Evolutionary conservation across 2,888 invertebrate species (phyloP).

Genomic region (Tiliacea citrago): DNA sequence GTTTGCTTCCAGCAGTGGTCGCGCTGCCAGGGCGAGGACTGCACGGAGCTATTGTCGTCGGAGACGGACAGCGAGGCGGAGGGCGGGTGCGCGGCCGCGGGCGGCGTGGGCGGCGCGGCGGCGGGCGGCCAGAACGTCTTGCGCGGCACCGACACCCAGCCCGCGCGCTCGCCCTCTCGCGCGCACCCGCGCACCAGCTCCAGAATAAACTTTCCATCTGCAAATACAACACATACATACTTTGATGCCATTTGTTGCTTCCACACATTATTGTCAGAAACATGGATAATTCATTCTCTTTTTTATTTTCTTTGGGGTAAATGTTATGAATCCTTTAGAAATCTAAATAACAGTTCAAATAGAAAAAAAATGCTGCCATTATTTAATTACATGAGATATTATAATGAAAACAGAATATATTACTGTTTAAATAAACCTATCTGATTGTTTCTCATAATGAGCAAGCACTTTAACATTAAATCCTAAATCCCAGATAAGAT

Average conservation of each 20-base stretch:
- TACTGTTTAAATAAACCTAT: constrained; percentile 10
- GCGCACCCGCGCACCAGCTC: constrained; percentile 93
- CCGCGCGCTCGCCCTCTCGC: constrained; percentile 93
- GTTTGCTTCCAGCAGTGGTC: constrained; percentile 97
- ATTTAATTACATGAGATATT: background rate
- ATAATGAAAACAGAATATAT: constrained; percentile 7
- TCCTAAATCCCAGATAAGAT: constrained; percentile 48
- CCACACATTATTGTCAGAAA: constrained; percentile 4
- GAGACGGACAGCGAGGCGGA: constrained; percentile 96
- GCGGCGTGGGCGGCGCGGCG: constrained; percentile 90
- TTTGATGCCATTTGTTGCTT: constrained; percentile 33
- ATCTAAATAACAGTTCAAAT: background rate
- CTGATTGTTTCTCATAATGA: constrained; percentile 28
- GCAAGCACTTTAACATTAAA: constrained; percentile 21
- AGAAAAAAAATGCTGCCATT: background rate
- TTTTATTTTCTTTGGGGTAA: background rate
- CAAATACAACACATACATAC: constrained; percentile 61
- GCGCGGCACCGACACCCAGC: constrained; percentile 97
- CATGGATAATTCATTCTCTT: background rate
- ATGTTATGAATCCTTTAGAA: background rate
- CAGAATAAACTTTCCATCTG: constrained; percentile 97
- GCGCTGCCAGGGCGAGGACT: constrained; percentile 97
- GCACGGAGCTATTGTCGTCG: constrained; percentile 97
- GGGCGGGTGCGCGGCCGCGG: constrained; percentile 90
- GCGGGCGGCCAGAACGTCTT: constrained; percentile 97